phyloP scores from a whole-genome alignment of 2,888 invertebrate species.

The Acrobasis suavella region DNA sequence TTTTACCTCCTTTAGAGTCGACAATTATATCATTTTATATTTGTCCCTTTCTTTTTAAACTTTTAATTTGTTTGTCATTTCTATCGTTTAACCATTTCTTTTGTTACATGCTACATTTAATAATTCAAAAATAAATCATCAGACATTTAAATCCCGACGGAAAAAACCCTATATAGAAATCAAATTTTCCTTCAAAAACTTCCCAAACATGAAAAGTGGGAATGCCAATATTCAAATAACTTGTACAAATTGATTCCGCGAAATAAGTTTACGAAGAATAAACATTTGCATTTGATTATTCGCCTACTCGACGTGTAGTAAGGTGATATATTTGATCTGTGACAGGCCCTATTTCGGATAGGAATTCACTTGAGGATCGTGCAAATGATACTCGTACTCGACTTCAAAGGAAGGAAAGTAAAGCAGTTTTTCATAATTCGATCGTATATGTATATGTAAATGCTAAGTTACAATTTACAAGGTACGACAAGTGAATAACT shows the following conservation, averaged over 20 bases:
- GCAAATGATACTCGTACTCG: background rate
- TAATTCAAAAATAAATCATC: no score
- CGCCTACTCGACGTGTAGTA: slow-evolving; percentile 5
- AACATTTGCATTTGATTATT: slow-evolving; percentile 8
- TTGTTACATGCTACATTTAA: no score
- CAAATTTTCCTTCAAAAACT: background rate
- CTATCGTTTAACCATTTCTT: no score
- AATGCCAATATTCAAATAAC: background rate
- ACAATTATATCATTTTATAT: no score
- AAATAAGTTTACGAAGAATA: slow-evolving; percentile 5
- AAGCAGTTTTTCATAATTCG: background rate
- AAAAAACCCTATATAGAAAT: background rate
- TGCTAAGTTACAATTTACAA: no score
- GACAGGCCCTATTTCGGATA: slow-evolving; percentile 5
- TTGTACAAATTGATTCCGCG: slow-evolving; percentile 1
- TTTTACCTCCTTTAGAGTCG: no score
- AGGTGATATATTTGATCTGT: slow-evolving; percentile 9
- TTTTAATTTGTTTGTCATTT: no score
- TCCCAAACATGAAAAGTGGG: background rate
- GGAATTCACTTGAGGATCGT: background rate
- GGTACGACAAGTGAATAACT: no score
- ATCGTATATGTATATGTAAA: no score
- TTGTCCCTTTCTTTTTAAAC: no score
- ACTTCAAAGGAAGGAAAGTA: background rate
- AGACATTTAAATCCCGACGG: no score